Conservation (phyloP, 1,140 invertebrate genomes). For the Bombus sibiricus region DNA sequence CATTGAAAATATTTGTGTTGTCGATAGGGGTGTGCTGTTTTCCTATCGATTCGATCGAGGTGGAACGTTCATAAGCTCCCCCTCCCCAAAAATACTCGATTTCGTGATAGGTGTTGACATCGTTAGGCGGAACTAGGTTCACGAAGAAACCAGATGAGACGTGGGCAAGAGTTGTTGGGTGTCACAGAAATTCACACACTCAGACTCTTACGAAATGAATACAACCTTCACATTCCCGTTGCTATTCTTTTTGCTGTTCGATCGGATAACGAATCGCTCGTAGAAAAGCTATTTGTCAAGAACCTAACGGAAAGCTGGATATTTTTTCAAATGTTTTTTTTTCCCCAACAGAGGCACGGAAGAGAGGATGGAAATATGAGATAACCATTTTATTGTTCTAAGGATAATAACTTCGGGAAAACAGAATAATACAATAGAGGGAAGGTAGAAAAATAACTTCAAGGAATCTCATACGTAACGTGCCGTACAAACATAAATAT, state of each 20-base stretch:
- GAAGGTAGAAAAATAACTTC: too few relatives aligned
- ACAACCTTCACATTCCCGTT: conserved; percentile 41
- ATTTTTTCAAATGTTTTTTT: neutral
- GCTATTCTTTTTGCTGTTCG: conserved; percentile 21
- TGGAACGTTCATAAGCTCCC: neutral
- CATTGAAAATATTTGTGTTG: neutral
- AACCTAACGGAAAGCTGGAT: neutral
- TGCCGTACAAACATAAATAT: too few relatives aligned
- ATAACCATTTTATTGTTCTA: neutral
- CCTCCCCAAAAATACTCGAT: neutral
- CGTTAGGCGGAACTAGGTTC: neutral
- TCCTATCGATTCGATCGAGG: neutral
- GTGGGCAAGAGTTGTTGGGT: conserved; percentile 81
- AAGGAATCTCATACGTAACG: too few relatives aligned
- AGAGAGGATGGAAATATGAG: neutral
- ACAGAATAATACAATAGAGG: too few relatives aligned
- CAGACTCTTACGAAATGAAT: conserved; percentile 44
- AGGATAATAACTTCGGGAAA: neutral
- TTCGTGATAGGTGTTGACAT: neutral
- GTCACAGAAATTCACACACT: conserved; percentile 85
- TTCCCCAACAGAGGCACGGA: neutral
- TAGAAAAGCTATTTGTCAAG: neutral
- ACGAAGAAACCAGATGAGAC: conserved; percentile 41
- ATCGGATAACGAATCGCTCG: conserved; percentile 10
- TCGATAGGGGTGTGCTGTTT: neutral